phyloP scores from a whole-genome alignment of 2,797 vertebrate species.

The Dromococcyx pavoninus region DNA sequence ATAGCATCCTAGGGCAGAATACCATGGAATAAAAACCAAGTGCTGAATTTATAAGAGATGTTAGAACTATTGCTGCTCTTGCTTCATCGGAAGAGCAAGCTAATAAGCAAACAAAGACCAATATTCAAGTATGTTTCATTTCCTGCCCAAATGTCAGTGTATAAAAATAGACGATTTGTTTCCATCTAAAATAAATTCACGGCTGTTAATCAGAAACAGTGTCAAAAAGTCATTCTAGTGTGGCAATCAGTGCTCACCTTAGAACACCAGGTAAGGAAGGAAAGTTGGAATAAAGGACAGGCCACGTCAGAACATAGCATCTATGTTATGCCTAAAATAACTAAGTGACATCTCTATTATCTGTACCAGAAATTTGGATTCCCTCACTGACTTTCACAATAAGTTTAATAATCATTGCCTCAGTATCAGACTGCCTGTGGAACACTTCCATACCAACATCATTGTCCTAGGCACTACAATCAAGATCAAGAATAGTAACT shows the following conservation, averaged over 20 bases:
- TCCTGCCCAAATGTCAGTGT: background rate
- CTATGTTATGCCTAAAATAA: background rate
- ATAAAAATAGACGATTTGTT: background rate
- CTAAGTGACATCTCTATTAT: background rate
- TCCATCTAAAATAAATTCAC: background rate
- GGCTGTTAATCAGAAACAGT: background rate
- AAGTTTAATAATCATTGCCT: background rate
- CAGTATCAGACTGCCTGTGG: background rate
- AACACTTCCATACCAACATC: background rate
- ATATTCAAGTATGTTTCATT: background rate
- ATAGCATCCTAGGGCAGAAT: background rate
- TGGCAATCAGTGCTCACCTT: background rate
- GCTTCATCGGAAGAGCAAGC: background rate
- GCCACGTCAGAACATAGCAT: background rate
- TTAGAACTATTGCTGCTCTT: background rate
- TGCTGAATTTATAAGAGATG: background rate
- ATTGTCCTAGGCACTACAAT: background rate
- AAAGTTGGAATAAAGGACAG: background rate
- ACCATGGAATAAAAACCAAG: background rate
- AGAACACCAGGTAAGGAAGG: background rate
- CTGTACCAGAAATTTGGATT: background rate
- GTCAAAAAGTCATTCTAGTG: background rate
- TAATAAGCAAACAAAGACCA: background rate
- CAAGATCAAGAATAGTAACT: background rate
- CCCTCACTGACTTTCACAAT: background rate